Conservation (phyloP, 2,797 vertebrate genomes). For the Aulostomus chinensis region DNA sequence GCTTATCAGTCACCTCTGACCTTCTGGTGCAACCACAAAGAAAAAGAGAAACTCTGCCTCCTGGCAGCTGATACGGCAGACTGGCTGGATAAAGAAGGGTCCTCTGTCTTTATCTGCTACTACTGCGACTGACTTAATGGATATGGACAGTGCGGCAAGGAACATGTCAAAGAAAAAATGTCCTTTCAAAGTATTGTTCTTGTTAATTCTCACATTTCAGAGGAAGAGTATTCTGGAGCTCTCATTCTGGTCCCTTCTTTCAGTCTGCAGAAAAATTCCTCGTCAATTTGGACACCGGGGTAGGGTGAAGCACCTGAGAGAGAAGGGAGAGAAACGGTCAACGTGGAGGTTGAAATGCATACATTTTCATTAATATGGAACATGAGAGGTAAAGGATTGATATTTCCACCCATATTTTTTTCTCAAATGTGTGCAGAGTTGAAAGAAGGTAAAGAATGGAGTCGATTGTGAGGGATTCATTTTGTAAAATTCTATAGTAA, state of each 20-base stretch:
- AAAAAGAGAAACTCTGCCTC: slow-evolving; percentile 44
- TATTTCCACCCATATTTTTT: no score
- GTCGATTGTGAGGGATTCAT: neutral
- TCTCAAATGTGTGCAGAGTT: no score
- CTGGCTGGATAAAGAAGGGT: no score
- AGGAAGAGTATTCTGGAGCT: slow-evolving; percentile 90
- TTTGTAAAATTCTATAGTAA: neutral
- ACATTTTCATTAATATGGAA: no score
- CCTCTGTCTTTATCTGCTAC: no score
- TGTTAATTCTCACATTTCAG: slow-evolving; percentile 87
- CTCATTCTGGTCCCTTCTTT: slow-evolving; percentile 96
- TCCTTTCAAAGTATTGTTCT: neutral
- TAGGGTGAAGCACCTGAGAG: slow-evolving; percentile 90
- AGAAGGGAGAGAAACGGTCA: neutral
- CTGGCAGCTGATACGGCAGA: slow-evolving; percentile 1
- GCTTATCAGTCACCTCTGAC: slow-evolving; percentile 52
- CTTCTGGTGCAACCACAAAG: slow-evolving; percentile 25
- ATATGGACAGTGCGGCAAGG: neutral
- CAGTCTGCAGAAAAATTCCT: slow-evolving; percentile 91
- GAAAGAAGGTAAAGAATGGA: neutral
- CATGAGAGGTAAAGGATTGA: no score
- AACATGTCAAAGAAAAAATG: neutral
- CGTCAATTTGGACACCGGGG: slow-evolving; percentile 92
- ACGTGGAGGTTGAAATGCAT: neutral
- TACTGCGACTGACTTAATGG: neutral